Base-by-base conservation (phyloP, 2,888 invertebrate species). In the Rhagium mordax region DNA sequence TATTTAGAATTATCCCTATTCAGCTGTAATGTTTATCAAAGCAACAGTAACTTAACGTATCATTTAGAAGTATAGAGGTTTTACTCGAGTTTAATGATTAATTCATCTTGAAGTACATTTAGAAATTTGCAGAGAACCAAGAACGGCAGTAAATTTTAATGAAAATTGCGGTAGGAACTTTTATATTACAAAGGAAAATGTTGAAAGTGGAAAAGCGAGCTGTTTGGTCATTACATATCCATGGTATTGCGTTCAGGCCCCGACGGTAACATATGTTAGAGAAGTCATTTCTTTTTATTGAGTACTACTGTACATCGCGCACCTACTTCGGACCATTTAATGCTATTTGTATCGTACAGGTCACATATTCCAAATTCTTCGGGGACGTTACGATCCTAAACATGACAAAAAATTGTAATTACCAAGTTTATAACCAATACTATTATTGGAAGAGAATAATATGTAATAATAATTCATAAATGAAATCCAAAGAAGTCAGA, bases 271-370 rank as follows among this genome's bases (percentile, higher is more conserved):
- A 84, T 84, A 84, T 79, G 82, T 84, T 84, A 81, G 81, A 79
- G 74, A 79, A 83, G 81, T 81, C 82, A 81, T 85, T 85, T 80
- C 81, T 83, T 85, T 85, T 85, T 85, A 85, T 84, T 82, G 84
- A 83, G n/a, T n/a, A n/a, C 84, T 83, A 81, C 81, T 82, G 80
- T 84, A 84, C 80, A 83, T 84, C 81, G 81, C 75, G 70, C 82
- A 80, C 82, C 82, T 78, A 81, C 79, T 71, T 57, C 65, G 57
- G 57, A 20, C 24, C 67, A 57, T 67, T 57, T 67, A 57, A 47
- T 47, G 67, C 41, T 47, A 10, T 3, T 21, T 41, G 67, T 53
- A 65, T 59, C 33, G 24, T 13, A 29, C 27, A 13, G 33, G 8
- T 59, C 29, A 4, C n/a, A 41, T 51, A 18, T 51, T 18, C 8